phyloP scores from a whole-genome alignment of 2,113 vertebrate species.

The Oceanodroma tethys region DNA sequence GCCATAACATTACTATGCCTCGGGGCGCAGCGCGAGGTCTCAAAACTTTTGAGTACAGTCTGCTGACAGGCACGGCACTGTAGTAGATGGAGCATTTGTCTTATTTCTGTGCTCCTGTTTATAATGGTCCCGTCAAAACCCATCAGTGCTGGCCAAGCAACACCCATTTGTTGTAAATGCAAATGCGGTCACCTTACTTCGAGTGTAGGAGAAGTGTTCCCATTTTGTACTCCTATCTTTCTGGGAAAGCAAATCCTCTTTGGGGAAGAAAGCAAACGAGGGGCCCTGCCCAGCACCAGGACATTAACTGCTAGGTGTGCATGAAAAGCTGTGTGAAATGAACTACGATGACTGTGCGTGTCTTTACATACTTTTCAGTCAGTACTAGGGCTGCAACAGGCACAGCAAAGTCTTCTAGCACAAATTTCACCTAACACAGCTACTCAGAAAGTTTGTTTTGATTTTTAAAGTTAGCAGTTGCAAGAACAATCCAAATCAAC shows the following conservation, averaged over 20 bases:
- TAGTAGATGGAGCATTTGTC: fast-evolving
- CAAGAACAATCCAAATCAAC: constrained; percentile 3
- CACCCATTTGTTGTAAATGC: not conserved
- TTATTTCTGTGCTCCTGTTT: not conserved
- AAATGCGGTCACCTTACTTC: fast-evolving
- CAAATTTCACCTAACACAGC: not conserved
- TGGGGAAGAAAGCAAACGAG: not conserved
- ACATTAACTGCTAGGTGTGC: not conserved
- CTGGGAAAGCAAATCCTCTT: not conserved
- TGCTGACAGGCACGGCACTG: not conserved
- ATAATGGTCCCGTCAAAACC: not conserved
- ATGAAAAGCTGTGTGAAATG: not conserved
- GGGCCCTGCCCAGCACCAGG: not conserved
- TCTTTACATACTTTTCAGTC: not conserved
- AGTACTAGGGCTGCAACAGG: not conserved
- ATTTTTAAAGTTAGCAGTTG: constrained; percentile 10
- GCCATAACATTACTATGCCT: not conserved
- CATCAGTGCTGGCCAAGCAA: not conserved
- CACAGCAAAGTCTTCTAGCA: not conserved
- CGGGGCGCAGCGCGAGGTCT: not conserved
- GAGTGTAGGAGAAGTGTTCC: not conserved
- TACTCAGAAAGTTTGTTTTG: not conserved
- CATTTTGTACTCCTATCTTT: not conserved
- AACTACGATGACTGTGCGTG: fast-evolving
- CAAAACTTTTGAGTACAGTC: not conserved